Percentiles rank a stretch among this genome's conserved stretches.
Evolutionary conservation across 2,113 vertebrate genomes (phyloP).

Genomic region (Coptodon rendalli): DNA sequence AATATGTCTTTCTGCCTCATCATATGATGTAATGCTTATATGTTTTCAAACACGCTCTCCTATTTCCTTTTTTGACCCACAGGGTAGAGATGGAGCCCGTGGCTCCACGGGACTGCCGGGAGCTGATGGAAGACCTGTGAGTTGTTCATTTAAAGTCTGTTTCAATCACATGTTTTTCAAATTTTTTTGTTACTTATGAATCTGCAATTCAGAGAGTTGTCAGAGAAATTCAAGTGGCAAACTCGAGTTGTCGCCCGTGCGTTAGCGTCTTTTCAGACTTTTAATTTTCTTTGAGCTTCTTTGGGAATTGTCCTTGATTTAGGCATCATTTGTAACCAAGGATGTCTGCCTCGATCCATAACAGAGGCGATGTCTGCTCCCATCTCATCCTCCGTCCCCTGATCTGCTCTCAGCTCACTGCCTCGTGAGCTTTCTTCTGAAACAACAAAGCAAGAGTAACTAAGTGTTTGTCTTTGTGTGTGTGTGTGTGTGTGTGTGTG

Average conservation of each 20-base stretch:
- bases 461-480: slow-evolving; percentile 28
- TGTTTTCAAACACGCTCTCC: background rate
- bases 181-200: background rate
- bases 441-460: slow-evolving; percentile 59
- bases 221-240: background rate
- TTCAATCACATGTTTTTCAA: background rate
- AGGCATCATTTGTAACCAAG: slow-evolving; percentile 52
- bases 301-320: slow-evolving; percentile 56
- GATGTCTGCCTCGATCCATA: slow-evolving; percentile 57
- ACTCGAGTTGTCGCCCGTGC: background rate
- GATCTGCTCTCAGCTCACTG: slow-evolving; percentile 50
- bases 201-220: background rate
- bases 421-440: slow-evolving; percentile 33
- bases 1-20: background rate
- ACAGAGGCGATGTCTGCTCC: slow-evolving; percentile 61
- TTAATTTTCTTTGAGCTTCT: slow-evolving; percentile 42
- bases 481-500: slow-evolving; percentile 10
- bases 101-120: slow-evolving; percentile 64
- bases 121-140: slow-evolving; percentile 65
- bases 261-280: background rate
- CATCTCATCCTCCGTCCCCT: slow-evolving; percentile 62
- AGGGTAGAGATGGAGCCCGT: slow-evolving; percentile 73
- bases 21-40: background rate
- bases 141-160: slow-evolving; percentile 7
- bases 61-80: background rate